These are phyloP conservation scores for Vanessa atalanta DNA, from an alignment of 1,140 invertebrate genomes.

Conservation along the genomic window DNA sequence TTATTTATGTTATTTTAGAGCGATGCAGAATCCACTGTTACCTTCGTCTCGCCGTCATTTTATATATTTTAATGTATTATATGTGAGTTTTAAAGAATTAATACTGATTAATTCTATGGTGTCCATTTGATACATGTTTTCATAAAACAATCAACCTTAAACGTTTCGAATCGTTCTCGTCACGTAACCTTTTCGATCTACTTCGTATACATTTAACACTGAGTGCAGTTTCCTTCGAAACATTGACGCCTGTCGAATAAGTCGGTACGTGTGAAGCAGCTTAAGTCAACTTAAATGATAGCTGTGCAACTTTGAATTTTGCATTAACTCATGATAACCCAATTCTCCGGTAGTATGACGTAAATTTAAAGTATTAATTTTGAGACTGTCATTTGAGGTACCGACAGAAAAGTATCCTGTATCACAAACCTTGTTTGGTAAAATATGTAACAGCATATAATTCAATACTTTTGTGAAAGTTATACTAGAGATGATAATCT, in stretches of 20 bases:
- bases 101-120: no score
- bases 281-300: conserved; percentile 17
- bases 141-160: conserved; percentile 1
- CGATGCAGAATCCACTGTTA: no score
- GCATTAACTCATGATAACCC: neutral
- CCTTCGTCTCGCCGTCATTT: no score
- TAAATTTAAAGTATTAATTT: conserved; percentile 57
- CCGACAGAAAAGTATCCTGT: no score
- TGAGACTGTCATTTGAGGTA: neutral
- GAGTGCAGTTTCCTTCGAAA: conserved; percentile 27
- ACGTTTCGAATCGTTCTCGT: conserved; percentile 12
- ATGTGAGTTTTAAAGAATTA: no score
- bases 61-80: no score
- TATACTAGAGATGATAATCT: neutral
- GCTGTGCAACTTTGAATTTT: conserved; percentile 48
- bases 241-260: conserved; percentile 22
- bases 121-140: no score
- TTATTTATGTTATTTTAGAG: no score
- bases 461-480: neutral
- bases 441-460: neutral
- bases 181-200: conserved; percentile 16
- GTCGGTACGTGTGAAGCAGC: conserved; percentile 13
- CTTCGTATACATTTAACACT: conserved; percentile 19
- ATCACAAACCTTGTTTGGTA: no score
- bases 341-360: conserved; percentile 24